A percentile compares a stretch with the other conserved stretches of the same genome.
Conservation (phyloP, 1,140 invertebrate species). For the Zaprionus inermis region DNA sequence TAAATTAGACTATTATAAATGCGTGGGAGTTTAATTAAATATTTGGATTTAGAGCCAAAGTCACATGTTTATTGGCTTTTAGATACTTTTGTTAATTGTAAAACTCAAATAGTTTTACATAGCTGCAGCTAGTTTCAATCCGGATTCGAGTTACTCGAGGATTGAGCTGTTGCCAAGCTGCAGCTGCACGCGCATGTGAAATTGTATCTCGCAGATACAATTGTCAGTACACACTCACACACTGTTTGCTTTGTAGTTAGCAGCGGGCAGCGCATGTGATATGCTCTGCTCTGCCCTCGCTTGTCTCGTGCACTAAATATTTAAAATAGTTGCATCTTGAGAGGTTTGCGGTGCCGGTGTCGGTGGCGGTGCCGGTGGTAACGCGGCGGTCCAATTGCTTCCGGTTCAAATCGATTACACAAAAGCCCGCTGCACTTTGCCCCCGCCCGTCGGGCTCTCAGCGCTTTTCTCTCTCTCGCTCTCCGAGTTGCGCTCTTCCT, state of each 20-base stretch:
- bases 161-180: not conserved
- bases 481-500: slow-evolving; percentile 28
- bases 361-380: slow-evolving; percentile 38
- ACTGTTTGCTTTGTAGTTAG: slow-evolving; percentile 73
- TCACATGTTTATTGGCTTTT: not conserved
- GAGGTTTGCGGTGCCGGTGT: slow-evolving; percentile 48
- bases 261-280: slow-evolving; percentile 61
- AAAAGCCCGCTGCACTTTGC: slow-evolving; percentile 68
- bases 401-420: slow-evolving; percentile 82
- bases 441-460: slow-evolving; percentile 19
- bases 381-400: slow-evolving; percentile 66
- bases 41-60: not conserved
- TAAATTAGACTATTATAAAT: slow-evolving; percentile 81
- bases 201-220: slow-evolving; percentile 40
- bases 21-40: slow-evolving; percentile 37
- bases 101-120: not conserved
- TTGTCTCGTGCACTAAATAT: slow-evolving; percentile 80
- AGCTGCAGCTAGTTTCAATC: not conserved
- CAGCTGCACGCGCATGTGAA: too few relatives aligned
- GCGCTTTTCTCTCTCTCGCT: slow-evolving; percentile 28
- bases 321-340: slow-evolving; percentile 78
- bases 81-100: not conserved
- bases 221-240: slow-evolving; percentile 46
- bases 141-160: too few relatives aligned
- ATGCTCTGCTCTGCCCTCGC: slow-evolving; percentile 48